These are phyloP conservation scores for Leptinotarsa texana DNA, from an alignment of 1,140 invertebrate genomes.

Conservation along the genomic window DNA sequence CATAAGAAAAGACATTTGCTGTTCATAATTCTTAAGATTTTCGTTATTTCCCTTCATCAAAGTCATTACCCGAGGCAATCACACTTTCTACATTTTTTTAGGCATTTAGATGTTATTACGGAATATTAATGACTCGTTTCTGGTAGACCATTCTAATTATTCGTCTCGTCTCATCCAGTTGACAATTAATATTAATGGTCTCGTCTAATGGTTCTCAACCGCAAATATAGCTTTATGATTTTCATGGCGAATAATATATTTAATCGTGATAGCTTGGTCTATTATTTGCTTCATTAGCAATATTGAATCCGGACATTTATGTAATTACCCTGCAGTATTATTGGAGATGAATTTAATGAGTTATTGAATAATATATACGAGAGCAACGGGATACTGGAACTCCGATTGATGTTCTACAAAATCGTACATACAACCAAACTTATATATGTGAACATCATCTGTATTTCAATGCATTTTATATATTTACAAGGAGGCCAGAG, in stretches of 20 bases:
- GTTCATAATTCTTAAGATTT: no score
- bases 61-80: no score
- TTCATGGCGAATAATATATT: neutral
- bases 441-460: no score
- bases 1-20: no score
- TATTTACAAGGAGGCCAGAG: no score
- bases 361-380: no score
- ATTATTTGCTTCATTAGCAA: neutral
- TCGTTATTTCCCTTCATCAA: no score
- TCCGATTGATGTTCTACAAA: no score
- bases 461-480: no score
- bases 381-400: no score
- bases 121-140: neutral
- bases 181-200: conserved; percentile 2
- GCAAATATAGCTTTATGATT: neutral
- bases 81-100: neutral
- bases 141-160: neutral
- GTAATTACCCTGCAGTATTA: neutral
- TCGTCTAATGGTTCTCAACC: neutral
- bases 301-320: neutral
- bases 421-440: no score
- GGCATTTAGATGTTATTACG: neutral
- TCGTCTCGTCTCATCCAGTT: neutral
- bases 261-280: neutral
- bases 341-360: no score